A percentile compares a stretch with the other conserved stretches of the same genome.
These are phyloP conservation scores for Lucilia cuprina DNA, from an alignment of 1,140 invertebrate species.

Conservation along the genomic window DNA sequence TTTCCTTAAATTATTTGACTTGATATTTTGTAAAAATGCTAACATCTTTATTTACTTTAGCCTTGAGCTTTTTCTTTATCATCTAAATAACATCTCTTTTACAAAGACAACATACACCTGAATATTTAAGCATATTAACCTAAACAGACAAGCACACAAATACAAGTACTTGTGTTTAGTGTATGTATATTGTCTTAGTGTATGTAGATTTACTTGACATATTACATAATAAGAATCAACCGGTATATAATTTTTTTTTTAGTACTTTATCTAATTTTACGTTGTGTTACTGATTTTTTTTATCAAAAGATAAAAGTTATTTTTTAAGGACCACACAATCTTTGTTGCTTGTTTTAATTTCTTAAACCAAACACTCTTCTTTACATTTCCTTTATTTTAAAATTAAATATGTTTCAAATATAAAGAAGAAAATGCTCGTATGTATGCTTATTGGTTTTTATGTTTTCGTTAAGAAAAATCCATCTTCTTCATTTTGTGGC, in stretches of 20 bases:
- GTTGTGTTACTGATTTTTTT: not conserved
- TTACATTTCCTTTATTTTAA: not conserved
- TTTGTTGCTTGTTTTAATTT: not conserved
- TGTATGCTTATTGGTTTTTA: not conserved
- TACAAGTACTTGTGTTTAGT: not conserved
- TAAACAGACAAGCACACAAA: not conserved
- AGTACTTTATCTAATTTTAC: not conserved
- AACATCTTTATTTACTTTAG: too few species aligned
- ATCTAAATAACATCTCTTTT: too few species aligned
- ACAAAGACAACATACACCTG: too few species aligned
- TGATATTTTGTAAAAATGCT: too few species aligned
- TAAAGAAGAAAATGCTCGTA: not conserved
- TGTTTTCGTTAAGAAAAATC: not conserved
- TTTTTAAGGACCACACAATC: not conserved
- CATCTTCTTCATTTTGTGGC: not conserved
- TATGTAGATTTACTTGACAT: conserved; percentile 1
- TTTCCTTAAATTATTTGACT: too few species aligned
- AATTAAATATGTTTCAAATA: not conserved
- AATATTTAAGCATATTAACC: too few species aligned
- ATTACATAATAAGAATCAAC: conserved; percentile 3
- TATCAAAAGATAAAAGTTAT: not conserved
- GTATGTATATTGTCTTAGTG: not conserved
- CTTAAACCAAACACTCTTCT: not conserved
- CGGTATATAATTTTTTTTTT: not conserved
- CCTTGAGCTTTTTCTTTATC: too few species aligned